phyloP scores from a whole-genome alignment of 2,113 vertebrate species.

The Brachyistius frenatus region DNA sequence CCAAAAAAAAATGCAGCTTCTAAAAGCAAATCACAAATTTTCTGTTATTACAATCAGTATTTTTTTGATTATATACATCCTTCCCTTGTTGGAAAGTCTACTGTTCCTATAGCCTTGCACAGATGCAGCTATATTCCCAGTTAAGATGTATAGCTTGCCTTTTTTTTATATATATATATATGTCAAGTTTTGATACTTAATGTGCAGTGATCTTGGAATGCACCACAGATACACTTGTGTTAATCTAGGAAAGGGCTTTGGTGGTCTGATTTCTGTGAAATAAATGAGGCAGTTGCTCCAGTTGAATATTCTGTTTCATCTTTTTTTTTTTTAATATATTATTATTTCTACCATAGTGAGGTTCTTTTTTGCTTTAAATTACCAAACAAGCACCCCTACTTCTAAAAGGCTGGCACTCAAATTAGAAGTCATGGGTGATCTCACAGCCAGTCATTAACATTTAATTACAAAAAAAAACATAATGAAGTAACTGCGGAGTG shows the following conservation, averaged over 20 bases:
- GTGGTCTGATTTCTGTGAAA: slow-evolving; percentile 4
- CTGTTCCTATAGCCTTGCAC: not conserved
- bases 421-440: slow-evolving; percentile 6
- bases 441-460: slow-evolving; percentile 11
- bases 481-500: not conserved
- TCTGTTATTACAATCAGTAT: not conserved
- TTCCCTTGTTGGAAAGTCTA: not conserved
- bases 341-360: not conserved
- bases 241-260: slow-evolving; percentile 1
- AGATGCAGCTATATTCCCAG: not conserved
- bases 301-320: slow-evolving; percentile 46
- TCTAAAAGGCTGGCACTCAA: not conserved
- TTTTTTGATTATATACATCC: not conserved
- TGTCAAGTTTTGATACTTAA: not conserved
- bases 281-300: slow-evolving; percentile 28
- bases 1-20: no score
- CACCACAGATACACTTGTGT: slow-evolving; percentile 8
- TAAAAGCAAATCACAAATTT: not conserved
- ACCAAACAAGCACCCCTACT: not conserved
- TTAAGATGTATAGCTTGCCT: not conserved
- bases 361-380: slow-evolving; percentile 12
- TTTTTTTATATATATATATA: not conserved
- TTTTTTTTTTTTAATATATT: not conserved
- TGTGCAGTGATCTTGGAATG: not conserved
- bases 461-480: not conserved